phyloP scores from a whole-genome alignment of 2,113 vertebrate species.

The Trematocara nigrifrons region DNA sequence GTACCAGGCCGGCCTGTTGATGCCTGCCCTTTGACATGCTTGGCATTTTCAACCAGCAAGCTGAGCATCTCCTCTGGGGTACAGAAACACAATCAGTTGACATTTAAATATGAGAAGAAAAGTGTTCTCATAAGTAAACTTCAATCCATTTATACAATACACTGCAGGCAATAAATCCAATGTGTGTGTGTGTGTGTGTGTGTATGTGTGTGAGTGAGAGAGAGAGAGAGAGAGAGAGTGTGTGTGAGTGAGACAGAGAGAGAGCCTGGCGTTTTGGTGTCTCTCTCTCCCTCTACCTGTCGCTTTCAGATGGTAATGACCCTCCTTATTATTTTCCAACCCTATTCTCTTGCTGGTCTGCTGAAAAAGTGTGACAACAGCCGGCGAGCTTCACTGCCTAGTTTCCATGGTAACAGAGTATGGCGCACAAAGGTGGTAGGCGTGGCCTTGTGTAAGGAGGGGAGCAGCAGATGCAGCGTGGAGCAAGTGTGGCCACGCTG shows the following conservation, averaged over 20 bases:
- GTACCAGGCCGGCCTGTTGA: neutral
- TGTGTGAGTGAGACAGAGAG: neutral
- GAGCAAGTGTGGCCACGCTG: neutral
- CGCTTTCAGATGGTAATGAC: constrained; percentile 49
- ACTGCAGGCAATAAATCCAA: neutral
- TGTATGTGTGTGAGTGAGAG: no score
- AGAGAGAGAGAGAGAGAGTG: neutral
- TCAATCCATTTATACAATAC: neutral
- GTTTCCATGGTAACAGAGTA: constrained; percentile 61
- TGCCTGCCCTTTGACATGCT: neutral
- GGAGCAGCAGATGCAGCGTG: constrained; percentile 24
- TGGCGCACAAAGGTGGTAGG: constrained; percentile 21
- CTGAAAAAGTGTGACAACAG: constrained; percentile 48
- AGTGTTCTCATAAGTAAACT: neutral
- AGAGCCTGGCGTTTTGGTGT: neutral
- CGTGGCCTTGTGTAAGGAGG: neutral
- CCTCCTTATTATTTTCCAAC: constrained; percentile 1
- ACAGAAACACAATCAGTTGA: neutral
- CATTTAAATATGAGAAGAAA: constrained; percentile 15
- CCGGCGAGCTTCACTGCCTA: constrained; percentile 24
- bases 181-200: no score
- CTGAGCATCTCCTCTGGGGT: neutral
- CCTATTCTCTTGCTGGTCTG: neutral
- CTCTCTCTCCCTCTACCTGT: constrained; percentile 22
- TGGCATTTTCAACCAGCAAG: constrained; percentile 10